Evolutionary conservation across 1,140 invertebrate species (phyloP), one percentile per base, ranked within the genome.

Genomic region (Zaprionus camerounensis): DNA sequence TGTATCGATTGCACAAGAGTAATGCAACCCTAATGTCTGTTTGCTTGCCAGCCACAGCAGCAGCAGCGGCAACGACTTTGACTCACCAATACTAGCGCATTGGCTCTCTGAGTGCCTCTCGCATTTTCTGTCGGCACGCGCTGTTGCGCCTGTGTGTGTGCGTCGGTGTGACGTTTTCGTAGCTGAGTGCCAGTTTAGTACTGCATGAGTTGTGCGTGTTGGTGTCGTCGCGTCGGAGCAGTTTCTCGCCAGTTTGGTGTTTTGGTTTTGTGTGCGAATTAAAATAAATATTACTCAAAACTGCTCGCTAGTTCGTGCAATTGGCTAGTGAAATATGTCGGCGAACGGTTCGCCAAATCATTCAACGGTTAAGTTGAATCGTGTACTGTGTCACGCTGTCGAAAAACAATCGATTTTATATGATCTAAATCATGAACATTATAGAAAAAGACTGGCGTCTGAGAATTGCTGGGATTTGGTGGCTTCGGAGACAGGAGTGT

Each of bases 381-480:
- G 69, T 4, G 34, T 55, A 63, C 26, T 88, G 28, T 71, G 83
- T 63, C 81, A 69, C 46, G 75, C 85, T 31, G 73, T 88, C 13
- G 55, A 56, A n/a, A 84, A 69, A 38, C 78, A 90, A 31, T 15
- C 84, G 0, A 34, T 64, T 41, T 63, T 90, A n/a, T 88, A 84
- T 61, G 85, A 88, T 88, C 74, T 69, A 55, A 41, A 11, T 38
- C 38, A 76, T 31, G 85, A 76, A 56, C 61, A 73, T 59, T 79
- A 88, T 75, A 81, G 81, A 63, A 88, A 88, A 71, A 82, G 81
- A 49, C 31, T 79, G 12, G 58, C 75, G 9, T 79, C 78, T 44
- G 84, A 88, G 63, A 88, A 84, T 68, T 64, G 81, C 62, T 90
- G 85, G 84, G 81, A 84, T 44, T 55, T 84, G 65, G 84, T 90